phyloP scores from a whole-genome alignment of 2,888 invertebrate genomes.

The Megamerina dolium region DNA sequence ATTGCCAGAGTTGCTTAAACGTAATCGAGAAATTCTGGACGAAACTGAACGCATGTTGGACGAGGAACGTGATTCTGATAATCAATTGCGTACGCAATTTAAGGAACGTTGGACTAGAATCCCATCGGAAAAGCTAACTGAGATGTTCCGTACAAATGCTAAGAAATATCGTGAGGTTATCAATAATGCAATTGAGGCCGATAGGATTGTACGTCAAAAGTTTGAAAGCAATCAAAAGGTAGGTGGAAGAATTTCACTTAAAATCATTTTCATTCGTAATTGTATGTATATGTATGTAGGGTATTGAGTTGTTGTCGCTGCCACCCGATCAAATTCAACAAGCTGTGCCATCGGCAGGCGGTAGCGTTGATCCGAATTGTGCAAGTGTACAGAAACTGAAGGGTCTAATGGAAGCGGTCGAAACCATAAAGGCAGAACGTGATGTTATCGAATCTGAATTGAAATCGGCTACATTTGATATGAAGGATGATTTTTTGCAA shows the following conservation, averaged over 20 bases:
- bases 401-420: slow-evolving; percentile 75
- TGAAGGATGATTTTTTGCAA: slow-evolving; percentile 72
- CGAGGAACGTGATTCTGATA: slow-evolving; percentile 89
- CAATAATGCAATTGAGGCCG: slow-evolving; percentile 78
- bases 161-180: slow-evolving; percentile 90
- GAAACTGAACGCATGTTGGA: slow-evolving; percentile 81
- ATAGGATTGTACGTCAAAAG: slow-evolving; percentile 80
- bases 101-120: slow-evolving; percentile 90
- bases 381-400: slow-evolving; percentile 63
- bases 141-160: slow-evolving; percentile 81
- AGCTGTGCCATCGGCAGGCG: slow-evolving; percentile 62
- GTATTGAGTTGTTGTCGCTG: slow-evolving; percentile 76
- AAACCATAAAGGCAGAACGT: slow-evolving; percentile 79
- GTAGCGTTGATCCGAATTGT: slow-evolving; percentile 54
- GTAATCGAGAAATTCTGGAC: slow-evolving; percentile 91
- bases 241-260: neutral
- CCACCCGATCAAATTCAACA: slow-evolving; percentile 63
- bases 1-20: slow-evolving; percentile 80
- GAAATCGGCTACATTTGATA: slow-evolving; percentile 71
- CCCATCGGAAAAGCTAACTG: slow-evolving; percentile 80
- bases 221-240: slow-evolving; percentile 63
- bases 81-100: slow-evolving; percentile 80
- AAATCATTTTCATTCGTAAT: slow-evolving; percentile 1
- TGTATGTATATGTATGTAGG: slow-evolving; percentile 42
- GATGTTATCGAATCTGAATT: slow-evolving; percentile 84